phyloP scores from a whole-genome alignment of 2,888 invertebrate species.

The Troilus luridus region DNA sequence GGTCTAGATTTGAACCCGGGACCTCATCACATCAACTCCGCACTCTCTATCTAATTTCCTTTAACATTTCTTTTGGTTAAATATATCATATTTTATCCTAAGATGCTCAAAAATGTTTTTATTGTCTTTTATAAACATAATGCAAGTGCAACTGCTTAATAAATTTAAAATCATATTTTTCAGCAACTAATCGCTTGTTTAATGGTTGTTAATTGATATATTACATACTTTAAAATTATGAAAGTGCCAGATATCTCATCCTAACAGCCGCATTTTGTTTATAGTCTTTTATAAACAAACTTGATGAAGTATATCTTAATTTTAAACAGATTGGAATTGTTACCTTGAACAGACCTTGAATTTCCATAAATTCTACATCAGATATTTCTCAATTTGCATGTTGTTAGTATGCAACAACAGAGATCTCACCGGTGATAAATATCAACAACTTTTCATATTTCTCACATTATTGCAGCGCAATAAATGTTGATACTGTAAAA shows the following conservation, averaged over 20 bases:
- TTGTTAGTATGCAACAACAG: background rate
- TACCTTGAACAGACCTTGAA: background rate
- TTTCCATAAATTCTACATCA: background rate
- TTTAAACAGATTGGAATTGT: background rate
- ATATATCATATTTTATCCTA: no score
- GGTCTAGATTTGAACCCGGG: no score
- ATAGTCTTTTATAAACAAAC: background rate
- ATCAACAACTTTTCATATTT: background rate
- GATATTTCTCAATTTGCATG: background rate
- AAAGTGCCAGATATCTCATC: no score
- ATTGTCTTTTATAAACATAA: background rate
- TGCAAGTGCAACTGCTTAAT: no score
- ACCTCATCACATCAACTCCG: no score
- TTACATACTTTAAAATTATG: no score
- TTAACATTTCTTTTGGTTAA: no score
- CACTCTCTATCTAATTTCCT: no score
- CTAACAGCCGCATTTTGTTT: background rate
- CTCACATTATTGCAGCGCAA: background rate
- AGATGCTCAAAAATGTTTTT: background rate
- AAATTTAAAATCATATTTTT: no score
- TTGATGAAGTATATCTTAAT: background rate
- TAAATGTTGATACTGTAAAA: background rate
- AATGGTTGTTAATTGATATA: no score
- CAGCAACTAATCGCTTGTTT: no score
- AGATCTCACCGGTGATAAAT: background rate